phyloP scores from a whole-genome alignment of 2,797 vertebrate species.

The Alexandromys oeconomus region DNA sequence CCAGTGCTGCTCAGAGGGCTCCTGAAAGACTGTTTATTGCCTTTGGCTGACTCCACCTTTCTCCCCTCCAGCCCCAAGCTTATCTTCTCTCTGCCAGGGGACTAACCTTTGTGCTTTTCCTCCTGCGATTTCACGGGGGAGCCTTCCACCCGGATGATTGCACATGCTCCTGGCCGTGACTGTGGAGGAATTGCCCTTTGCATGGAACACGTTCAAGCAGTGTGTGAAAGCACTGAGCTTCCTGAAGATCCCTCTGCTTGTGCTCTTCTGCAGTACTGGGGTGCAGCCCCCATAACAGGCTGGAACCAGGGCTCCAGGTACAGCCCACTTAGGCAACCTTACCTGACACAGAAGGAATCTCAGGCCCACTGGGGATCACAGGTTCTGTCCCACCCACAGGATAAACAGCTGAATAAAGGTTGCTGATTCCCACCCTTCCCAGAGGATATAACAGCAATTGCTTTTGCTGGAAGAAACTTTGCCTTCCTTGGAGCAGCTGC shows the following conservation, averaged over 20 bases:
- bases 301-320: background rate
- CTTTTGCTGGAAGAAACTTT: background rate
- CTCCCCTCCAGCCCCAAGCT: slow-evolving; percentile 74
- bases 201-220: background rate
- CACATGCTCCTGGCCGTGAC: background rate
- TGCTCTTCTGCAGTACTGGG: background rate
- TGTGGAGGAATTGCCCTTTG: background rate
- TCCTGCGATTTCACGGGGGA: slow-evolving; percentile 24
- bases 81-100: slow-evolving; percentile 77
- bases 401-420: background rate
- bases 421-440: background rate
- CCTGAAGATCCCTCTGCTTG: background rate
- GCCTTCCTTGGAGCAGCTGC: background rate
- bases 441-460: background rate
- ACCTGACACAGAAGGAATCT: background rate
- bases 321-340: background rate
- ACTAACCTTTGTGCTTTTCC: slow-evolving; percentile 80
- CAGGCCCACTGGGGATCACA: background rate
- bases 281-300: background rate
- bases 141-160: background rate
- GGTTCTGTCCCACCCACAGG: background rate
- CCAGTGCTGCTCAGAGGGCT: slow-evolving; percentile 58
- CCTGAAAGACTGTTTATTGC: slow-evolving; percentile 79
- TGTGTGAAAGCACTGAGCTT: background rate
- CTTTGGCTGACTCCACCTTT: slow-evolving; percentile 81